These are phyloP conservation scores for Enoplosus armatus DNA, from an alignment of 2,797 vertebrate genomes.

Conservation along the genomic window DNA sequence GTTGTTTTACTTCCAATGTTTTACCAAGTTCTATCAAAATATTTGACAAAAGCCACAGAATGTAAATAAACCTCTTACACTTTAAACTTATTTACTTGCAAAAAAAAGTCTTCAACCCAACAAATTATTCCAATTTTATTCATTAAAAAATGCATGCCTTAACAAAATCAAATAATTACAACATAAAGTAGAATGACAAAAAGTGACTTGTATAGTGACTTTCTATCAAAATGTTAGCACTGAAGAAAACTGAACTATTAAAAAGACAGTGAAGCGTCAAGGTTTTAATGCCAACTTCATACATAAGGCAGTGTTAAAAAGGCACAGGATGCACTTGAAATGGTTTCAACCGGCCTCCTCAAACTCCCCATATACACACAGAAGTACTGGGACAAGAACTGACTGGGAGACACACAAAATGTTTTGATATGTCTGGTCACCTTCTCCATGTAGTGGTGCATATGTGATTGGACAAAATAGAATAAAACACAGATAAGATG, in stretches of 20 bases:
- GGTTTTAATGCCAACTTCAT: slow-evolving; percentile 47
- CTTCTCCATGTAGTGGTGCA: slow-evolving; percentile 47
- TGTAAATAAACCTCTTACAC: background rate
- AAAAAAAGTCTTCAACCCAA: background rate
- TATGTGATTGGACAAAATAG: slow-evolving; percentile 33
- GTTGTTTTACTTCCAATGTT: background rate
- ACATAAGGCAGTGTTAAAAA: slow-evolving; percentile 78
- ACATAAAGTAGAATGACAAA: slow-evolving; percentile 64
- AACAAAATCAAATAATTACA: slow-evolving; percentile 72
- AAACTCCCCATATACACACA: slow-evolving; percentile 8
- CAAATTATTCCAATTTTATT: slow-evolving; percentile 78
- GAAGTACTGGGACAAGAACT: slow-evolving; percentile 6
- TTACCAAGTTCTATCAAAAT: background rate
- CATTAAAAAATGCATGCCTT: slow-evolving; percentile 78
- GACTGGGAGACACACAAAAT: background rate
- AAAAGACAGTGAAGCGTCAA: slow-evolving; percentile 17
- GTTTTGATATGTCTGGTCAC: slow-evolving; percentile 20
- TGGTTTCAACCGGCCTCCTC: background rate
- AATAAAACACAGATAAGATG: slow-evolving; percentile 31
- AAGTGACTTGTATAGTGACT: too few relatives aligned
- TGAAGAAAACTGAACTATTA: slow-evolving; percentile 4
- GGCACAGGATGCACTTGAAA: slow-evolving; percentile 72
- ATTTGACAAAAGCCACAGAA: background rate
- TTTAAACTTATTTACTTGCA: background rate
- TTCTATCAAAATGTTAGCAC: slow-evolving; percentile 48